Percentiles rank a stretch among this genome's conserved stretches.
Evolutionary conservation across 2,113 vertebrate species (phyloP).

Genomic region (Myotis yumanensis): DNA sequence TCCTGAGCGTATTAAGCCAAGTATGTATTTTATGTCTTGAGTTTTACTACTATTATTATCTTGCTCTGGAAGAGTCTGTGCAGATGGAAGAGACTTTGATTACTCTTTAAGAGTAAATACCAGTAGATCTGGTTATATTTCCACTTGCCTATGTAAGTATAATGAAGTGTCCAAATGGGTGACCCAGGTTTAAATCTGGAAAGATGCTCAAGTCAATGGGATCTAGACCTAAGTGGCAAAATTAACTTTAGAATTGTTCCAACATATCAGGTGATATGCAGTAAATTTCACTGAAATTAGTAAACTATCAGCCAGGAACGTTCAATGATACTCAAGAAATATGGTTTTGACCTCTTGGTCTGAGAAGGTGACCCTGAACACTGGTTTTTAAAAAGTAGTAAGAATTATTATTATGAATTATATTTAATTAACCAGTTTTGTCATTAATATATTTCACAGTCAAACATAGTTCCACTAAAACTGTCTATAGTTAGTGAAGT

Average conservation of each 20-base stretch:
- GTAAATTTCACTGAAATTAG: not conserved
- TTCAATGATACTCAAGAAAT: not conserved
- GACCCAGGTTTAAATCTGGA: not conserved
- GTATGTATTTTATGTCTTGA: not conserved
- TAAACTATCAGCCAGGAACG: not conserved
- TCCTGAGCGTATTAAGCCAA: not conserved
- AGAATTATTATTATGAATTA: not conserved
- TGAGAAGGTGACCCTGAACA: not conserved
- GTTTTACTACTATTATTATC: not conserved
- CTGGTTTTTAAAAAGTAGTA: not conserved
- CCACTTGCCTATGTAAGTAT: not conserved
- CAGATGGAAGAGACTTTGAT: not conserved
- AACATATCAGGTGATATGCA: fast-evolving
- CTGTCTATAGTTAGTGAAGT: not conserved
- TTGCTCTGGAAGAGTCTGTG: not conserved
- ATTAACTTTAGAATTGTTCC: not conserved
- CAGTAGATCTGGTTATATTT: not conserved
- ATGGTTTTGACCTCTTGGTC: not conserved
- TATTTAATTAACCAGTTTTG: not conserved
- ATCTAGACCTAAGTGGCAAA: not conserved
- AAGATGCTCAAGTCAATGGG: not conserved
- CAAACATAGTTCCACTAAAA: not conserved
- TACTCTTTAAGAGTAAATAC: not conserved
- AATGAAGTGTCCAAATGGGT: not conserved
- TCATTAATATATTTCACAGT: not conserved